Evolutionary conservation across 1,140 invertebrate genomes (phyloP).

Genomic region (Odontomachus brunneus): DNA sequence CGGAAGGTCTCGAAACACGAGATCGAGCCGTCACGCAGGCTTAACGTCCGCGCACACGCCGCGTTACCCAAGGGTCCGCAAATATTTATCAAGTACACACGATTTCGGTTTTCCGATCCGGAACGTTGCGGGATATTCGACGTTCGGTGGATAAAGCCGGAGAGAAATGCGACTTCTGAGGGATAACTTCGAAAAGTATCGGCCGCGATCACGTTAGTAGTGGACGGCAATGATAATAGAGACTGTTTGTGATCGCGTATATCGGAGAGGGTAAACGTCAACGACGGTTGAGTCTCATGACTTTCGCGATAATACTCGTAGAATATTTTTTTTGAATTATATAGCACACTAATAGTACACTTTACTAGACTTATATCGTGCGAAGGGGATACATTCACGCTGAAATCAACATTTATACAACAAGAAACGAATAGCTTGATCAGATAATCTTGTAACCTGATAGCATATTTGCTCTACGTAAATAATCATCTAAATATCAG

Average conservation of each 20-base stretch:
- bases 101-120: constrained; percentile 54
- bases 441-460: too few relatives aligned
- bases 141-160: constrained; percentile 29
- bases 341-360: too few relatives aligned
- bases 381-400: too few relatives aligned
- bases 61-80: constrained; percentile 48
- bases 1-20: constrained; percentile 25
- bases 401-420: too few relatives aligned
- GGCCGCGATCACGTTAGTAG: neutral
- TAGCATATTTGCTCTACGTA: too few relatives aligned
- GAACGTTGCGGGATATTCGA: constrained; percentile 35
- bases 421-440: too few relatives aligned
- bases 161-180: constrained; percentile 10
- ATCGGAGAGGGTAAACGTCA: too few relatives aligned
- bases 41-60: constrained; percentile 37
- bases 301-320: too few relatives aligned
- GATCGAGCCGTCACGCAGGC: constrained; percentile 59
- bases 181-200: constrained; percentile 11
- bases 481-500: too few relatives aligned
- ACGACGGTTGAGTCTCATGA: too few relatives aligned
- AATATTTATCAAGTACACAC: constrained; percentile 60
- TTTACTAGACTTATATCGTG: too few relatives aligned
- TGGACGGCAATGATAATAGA: neutral
- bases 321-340: too few relatives aligned
- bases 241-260: neutral